Evolutionary conservation across 2,113 vertebrate genomes (phyloP).

Genomic region (Hassar affinis): DNA sequence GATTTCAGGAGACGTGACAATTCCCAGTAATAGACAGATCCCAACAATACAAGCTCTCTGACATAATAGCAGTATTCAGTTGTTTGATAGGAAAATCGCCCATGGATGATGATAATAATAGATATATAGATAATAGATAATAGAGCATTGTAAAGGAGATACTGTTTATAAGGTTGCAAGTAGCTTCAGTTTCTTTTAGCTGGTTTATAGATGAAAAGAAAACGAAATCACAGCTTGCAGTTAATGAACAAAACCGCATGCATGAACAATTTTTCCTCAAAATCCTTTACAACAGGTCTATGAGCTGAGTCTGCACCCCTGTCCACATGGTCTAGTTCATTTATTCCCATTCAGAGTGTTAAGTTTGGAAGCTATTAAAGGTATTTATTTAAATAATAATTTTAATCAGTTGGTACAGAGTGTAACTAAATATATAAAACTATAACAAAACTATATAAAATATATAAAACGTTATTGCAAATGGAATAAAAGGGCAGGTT

Average conservation of each 20-base stretch:
- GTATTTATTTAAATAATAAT: too few species aligned
- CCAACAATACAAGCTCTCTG: not conserved
- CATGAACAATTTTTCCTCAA: not conserved
- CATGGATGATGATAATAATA: too few species aligned
- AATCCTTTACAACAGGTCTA: not conserved
- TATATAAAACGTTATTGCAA: not conserved
- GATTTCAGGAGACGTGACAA: not conserved
- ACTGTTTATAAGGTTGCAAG: not conserved
- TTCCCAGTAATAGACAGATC: too few species aligned
- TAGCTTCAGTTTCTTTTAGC: not conserved
- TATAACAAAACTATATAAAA: too few species aligned
- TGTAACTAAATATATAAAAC: not conserved
- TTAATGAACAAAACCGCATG: not conserved
- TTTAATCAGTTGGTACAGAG: too few species aligned
- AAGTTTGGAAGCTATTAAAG: not conserved
- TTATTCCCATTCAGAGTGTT: not conserved
- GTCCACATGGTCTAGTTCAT: not conserved
- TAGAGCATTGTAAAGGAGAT: not conserved
- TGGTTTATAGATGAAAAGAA: not conserved
- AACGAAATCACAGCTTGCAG: not conserved
- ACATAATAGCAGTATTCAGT: not conserved
- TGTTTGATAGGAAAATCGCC: not conserved
- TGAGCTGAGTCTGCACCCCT: not conserved
- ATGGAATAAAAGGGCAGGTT: not conserved
- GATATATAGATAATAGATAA: too few species aligned